These are phyloP conservation scores for Notamacropus eugenii DNA, from an alignment of 2,797 vertebrate genomes.

Conservation along the genomic window DNA sequence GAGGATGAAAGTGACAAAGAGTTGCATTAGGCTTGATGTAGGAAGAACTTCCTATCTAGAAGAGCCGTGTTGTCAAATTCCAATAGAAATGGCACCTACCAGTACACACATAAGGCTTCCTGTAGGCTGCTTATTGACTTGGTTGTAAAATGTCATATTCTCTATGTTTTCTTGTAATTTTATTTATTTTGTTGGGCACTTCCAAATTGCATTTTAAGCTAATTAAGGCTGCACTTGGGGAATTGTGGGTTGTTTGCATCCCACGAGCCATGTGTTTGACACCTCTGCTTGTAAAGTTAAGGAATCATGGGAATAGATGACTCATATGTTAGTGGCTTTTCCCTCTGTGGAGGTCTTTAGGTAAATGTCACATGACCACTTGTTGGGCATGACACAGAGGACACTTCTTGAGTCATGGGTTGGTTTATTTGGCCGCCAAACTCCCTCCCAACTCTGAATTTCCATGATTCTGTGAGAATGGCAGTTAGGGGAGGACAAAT, in stretches of 20 bases:
- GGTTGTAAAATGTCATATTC: neutral
- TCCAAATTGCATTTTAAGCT: neutral
- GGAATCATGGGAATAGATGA: neutral
- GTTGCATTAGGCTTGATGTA: neutral
- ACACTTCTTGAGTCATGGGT: neutral
- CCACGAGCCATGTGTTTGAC: neutral
- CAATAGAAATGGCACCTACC: neutral
- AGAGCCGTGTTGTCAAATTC: neutral
- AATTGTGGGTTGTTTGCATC: neutral
- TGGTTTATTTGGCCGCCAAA: neutral
- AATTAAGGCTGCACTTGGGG: neutral
- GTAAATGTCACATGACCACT: neutral
- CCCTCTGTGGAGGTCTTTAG: neutral
- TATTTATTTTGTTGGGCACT: neutral
- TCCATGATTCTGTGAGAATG: neutral
- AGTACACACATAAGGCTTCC: neutral
- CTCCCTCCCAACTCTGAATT: neutral
- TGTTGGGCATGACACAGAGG: neutral
- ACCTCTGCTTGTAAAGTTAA: neutral
- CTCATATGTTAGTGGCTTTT: neutral
- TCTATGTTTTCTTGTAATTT: neutral
- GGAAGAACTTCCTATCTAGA: neutral
- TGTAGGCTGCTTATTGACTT: neutral
- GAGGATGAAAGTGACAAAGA: neutral
- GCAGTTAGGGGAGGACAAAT: neutral